phyloP scores from a whole-genome alignment of 30 jellyfish, hydroid and myxozoan genomes.

The Aurelia aurita complex sp. Pacific region DNA sequence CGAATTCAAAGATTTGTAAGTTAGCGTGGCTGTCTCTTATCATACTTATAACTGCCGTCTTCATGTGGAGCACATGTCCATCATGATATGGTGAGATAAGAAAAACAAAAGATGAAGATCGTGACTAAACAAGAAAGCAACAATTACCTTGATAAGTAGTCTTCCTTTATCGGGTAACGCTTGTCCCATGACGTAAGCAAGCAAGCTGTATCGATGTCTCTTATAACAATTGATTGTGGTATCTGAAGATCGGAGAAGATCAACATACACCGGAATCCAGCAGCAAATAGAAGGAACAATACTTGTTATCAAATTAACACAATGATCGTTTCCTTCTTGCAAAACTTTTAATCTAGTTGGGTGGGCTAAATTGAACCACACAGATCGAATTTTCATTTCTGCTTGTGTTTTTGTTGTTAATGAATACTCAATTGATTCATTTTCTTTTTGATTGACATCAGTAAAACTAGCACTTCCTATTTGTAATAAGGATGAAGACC shows the following conservation, averaged over 20 bases:
- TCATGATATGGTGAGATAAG: too few species aligned
- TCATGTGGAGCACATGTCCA: too few species aligned
- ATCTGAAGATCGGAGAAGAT: constrained; percentile 30
- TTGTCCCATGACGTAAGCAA: constrained; percentile 88
- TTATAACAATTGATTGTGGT: not conserved
- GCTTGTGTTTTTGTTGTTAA: constrained; percentile 39
- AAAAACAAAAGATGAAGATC: too few species aligned
- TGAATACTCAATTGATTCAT: constrained; percentile 14
- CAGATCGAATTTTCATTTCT: constrained; percentile 22
- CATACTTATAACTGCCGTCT: too few species aligned
- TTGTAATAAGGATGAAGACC: too few species aligned
- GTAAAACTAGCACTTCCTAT: not conserved
- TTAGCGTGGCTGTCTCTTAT: too few species aligned
- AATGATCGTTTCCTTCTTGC: constrained; percentile 74
- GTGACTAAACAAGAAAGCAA: too few species aligned
- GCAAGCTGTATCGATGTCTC: constrained; percentile 57
- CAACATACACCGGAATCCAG: constrained; percentile 88
- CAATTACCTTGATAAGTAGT: constrained; percentile 75
- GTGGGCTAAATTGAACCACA: constrained; percentile 93
- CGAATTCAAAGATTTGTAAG: too few species aligned
- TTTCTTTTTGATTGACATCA: constrained; percentile 16
- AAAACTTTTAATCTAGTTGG: constrained; percentile 77
- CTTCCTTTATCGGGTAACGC: constrained; percentile 94
- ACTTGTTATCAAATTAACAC: constrained; percentile 77
- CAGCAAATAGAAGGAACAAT: constrained; percentile 79